Conservation (phyloP, 2,888 invertebrate species). For the Folsomia manolachei region DNA sequence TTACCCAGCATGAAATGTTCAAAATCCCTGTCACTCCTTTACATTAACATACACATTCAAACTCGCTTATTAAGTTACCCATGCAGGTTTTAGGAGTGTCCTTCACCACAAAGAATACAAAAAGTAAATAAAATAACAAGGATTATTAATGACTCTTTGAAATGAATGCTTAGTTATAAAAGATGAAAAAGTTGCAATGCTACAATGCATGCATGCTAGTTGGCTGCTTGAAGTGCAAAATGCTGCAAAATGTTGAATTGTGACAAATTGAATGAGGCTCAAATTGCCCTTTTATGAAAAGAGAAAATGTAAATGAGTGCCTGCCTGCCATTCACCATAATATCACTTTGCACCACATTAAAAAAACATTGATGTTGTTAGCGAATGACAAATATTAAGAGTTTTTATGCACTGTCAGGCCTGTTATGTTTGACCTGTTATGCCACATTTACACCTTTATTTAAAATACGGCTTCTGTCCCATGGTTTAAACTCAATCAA, state of each 20-base stretch:
- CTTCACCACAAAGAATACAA: not conserved
- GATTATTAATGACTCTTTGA: not conserved
- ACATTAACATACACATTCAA: too few relatives aligned
- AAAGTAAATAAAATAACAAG: not conserved
- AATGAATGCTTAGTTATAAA: not conserved
- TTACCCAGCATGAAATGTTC: constrained; percentile 14
- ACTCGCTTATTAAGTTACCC: not conserved
- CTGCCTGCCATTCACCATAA: not conserved
- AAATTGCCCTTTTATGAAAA: not conserved
- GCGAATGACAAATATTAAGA: not conserved
- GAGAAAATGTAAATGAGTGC: not conserved
- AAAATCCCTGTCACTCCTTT: too few relatives aligned
- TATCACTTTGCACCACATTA: not conserved
- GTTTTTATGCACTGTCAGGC: too few relatives aligned
- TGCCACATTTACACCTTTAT: too few relatives aligned
- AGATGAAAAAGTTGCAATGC: too few relatives aligned
- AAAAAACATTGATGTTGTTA: not conserved
- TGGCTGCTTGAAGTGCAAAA: not conserved
- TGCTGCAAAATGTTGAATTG: not conserved
- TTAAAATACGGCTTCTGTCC: too few relatives aligned
- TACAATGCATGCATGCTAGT: not conserved
- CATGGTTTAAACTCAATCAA: too few relatives aligned
- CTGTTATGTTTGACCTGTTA: too few relatives aligned
- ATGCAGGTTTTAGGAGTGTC: not conserved
- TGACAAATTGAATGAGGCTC: not conserved